phyloP scores from a whole-genome alignment of 2,888 invertebrate genomes.

The Apotomis betuletana region DNA sequence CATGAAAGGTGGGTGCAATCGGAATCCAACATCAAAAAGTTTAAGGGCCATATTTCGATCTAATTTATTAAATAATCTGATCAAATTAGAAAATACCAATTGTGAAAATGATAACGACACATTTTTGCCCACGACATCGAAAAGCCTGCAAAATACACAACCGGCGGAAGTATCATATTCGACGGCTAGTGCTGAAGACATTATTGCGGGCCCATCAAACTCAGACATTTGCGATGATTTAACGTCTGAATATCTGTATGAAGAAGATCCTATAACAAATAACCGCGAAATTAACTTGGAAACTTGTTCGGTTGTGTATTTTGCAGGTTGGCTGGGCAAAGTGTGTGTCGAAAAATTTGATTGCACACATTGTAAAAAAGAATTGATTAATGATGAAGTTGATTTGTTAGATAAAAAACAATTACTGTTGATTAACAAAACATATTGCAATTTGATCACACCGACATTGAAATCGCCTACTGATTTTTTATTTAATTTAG shows the following conservation, averaged over 20 bases:
- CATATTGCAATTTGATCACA: slow-evolving; percentile 37
- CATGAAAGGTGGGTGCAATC: slow-evolving; percentile 44
- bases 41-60: slow-evolving; percentile 43
- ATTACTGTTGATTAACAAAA: slow-evolving; percentile 44
- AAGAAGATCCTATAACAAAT: too few species aligned
- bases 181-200: too few species aligned
- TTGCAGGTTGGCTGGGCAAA: slow-evolving; percentile 47
- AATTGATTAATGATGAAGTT: slow-evolving; percentile 12
- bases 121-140: background rate
- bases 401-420: slow-evolving; percentile 43
- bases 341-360: slow-evolving; percentile 39
- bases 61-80: slow-evolving; percentile 42
- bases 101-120: slow-evolving; percentile 9
- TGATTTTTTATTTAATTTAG: slow-evolving; percentile 2
- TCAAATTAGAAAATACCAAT: slow-evolving; percentile 38
- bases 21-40: slow-evolving; percentile 43
- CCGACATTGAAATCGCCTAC: slow-evolving; percentile 16
- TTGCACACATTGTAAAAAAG: slow-evolving; percentile 36
- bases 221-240: too few species aligned
- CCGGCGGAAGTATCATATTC: background rate
- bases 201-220: too few species aligned
- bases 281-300: slow-evolving; percentile 23
- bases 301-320: slow-evolving; percentile 45
- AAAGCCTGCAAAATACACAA: background rate
- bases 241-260: too few species aligned